These are phyloP conservation scores for Cryptoprocta ferox DNA, from an alignment of 2,797 vertebrate species.

Conservation along the genomic window DNA sequence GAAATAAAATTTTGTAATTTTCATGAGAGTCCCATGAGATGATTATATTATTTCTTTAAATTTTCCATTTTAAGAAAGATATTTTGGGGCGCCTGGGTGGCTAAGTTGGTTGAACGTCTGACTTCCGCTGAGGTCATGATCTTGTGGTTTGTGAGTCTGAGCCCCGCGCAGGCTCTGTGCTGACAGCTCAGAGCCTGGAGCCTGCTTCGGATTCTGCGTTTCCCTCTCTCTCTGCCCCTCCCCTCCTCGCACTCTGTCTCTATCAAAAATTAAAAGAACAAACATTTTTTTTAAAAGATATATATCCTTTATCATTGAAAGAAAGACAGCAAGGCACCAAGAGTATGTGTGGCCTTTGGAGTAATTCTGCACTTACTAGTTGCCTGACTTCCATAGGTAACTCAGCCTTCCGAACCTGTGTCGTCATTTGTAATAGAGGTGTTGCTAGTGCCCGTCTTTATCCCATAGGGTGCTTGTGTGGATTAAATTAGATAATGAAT, in stretches of 20 bases:
- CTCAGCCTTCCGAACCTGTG: background rate
- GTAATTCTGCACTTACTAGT: background rate
- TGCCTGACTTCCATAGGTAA: background rate
- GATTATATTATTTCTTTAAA: background rate
- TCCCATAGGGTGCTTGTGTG: background rate
- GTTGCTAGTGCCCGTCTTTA: background rate
- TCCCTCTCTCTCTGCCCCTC: no score
- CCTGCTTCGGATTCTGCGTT: no score
- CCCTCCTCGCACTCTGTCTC: no score
- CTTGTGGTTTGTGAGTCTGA: no score
- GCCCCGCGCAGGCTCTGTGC: no score
- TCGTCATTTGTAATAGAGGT: background rate
- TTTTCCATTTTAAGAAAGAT: background rate
- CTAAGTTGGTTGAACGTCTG: no score
- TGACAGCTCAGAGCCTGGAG: no score
- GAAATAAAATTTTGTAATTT: background rate
- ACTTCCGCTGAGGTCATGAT: no score
- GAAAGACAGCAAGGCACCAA: background rate
- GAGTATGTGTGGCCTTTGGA: background rate
- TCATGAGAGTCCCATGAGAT: background rate
- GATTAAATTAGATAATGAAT: background rate
- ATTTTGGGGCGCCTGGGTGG: no score
- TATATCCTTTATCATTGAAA: background rate
- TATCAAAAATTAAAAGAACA: no score
- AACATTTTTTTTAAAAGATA: no score